Percentiles rank a stretch among this genome's conserved stretches.
Evolutionary conservation across 1,140 invertebrate genomes (phyloP).

Genomic region (Choristoneura fumiferana): DNA sequence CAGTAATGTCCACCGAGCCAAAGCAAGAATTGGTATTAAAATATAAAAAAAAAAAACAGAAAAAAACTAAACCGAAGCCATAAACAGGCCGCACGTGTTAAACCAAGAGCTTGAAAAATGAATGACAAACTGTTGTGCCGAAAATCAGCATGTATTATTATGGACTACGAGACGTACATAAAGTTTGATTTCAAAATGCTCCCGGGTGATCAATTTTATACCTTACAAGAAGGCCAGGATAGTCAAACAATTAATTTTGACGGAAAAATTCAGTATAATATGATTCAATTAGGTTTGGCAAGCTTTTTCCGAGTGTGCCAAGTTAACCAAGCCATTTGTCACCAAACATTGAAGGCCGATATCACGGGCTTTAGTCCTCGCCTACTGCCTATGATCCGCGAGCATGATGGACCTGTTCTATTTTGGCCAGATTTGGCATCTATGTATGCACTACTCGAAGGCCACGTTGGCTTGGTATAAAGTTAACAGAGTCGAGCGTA

Average conservation of each 20-base stretch:
- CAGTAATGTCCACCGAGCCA: neutral
- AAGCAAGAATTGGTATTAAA: slow-evolving; percentile 1
- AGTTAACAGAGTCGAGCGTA: no score
- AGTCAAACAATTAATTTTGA: neutral
- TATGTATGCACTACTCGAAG: neutral
- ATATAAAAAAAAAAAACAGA: neutral
- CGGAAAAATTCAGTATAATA: neutral
- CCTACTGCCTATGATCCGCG: neutral
- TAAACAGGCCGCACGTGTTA: neutral
- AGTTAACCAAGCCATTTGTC: neutral
- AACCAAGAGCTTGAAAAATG: neutral
- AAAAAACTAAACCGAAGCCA: neutral
- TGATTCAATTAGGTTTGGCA: neutral
- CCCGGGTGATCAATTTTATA: slow-evolving; percentile 1
- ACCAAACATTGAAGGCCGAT: neutral
- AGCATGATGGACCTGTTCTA: neutral
- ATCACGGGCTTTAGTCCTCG: neutral
- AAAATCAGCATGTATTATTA: slow-evolving; percentile 1
- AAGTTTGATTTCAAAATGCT: slow-evolving; percentile 2
- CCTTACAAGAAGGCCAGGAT: neutral
- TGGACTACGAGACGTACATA: neutral
- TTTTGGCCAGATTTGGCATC: neutral
- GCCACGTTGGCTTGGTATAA: no score
- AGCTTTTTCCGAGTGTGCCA: neutral
- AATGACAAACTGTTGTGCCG: neutral